Percentiles rank a stretch among this genome's conserved stretches.
phyloP scores from a whole-genome alignment of 2,113 vertebrate genomes.

The Deroptyus accipitrinus region DNA sequence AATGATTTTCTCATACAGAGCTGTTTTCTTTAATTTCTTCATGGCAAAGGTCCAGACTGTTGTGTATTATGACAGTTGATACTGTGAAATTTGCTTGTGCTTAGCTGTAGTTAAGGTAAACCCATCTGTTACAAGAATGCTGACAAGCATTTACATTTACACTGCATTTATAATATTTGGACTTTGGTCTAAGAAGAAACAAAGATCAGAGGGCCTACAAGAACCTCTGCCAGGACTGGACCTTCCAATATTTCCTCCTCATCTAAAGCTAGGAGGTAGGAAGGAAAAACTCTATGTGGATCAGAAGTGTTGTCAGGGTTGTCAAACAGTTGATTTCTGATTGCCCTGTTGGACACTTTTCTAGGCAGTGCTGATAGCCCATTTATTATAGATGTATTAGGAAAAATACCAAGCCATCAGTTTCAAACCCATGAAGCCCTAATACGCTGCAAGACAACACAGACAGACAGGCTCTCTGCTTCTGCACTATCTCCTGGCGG shows the following conservation, averaged over 20 bases:
- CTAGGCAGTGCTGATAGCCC: neutral
- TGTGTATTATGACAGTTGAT: neutral
- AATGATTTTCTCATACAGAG: neutral
- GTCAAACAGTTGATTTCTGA: neutral
- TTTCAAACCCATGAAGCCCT: neutral
- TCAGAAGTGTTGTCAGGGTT: neutral
- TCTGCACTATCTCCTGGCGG: constrained; percentile 6
- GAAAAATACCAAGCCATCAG: neutral
- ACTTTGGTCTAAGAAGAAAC: neutral
- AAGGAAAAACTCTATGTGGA: neutral
- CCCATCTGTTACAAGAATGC: neutral
- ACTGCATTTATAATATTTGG: neutral
- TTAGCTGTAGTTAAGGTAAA: neutral
- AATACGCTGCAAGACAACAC: neutral
- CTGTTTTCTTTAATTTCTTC: neutral
- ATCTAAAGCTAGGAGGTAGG: neutral
- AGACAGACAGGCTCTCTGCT: neutral
- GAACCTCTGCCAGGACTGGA: neutral
- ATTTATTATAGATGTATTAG: neutral
- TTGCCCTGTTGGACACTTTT: neutral
- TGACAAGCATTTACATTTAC: neutral
- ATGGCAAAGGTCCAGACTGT: neutral
- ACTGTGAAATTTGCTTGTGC: neutral
- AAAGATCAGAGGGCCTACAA: neutral
- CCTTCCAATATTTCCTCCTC: neutral